Evolutionary conservation across 2,797 vertebrate species (phyloP).

Genomic region (Pempheris klunzingeri): DNA sequence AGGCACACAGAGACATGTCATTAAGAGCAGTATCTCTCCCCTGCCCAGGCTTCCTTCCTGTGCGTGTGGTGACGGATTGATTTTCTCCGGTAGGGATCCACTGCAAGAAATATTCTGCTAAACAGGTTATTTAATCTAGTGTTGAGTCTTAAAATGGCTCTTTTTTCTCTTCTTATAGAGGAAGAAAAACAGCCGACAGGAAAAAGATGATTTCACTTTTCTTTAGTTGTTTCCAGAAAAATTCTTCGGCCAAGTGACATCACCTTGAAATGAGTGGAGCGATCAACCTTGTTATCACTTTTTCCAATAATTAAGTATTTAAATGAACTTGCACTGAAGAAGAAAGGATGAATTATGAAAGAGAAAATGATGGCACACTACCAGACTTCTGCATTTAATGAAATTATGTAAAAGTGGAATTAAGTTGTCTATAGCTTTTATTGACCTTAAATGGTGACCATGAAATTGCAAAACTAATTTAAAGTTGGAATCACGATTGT

Average conservation of each 20-base stretch:
- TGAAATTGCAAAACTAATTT: conserved; percentile 19
- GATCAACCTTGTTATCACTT: conserved; percentile 38
- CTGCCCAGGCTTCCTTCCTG: conserved; percentile 82
- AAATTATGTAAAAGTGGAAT: conserved; percentile 29
- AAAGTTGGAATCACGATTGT: conserved; percentile 28
- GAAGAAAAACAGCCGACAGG: conserved; percentile 43
- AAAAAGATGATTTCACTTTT: conserved; percentile 61
- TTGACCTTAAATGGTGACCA: background rate
- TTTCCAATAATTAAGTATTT: conserved; percentile 47
- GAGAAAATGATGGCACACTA: conserved; percentile 17
- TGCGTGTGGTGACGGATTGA: conserved; percentile 83
- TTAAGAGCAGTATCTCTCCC: conserved; percentile 82
- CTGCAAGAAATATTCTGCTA: conserved; percentile 73
- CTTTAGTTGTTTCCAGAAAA: conserved; percentile 46
- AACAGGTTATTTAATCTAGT: conserved; percentile 69
- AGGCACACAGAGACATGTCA: conserved; percentile 83
- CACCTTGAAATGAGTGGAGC: conserved; percentile 45
- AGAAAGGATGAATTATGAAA: too few relatives aligned
- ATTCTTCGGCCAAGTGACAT: conserved; percentile 55
- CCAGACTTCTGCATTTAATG: conserved; percentile 26
- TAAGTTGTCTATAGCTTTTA: conserved; percentile 37
- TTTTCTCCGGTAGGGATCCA: conserved; percentile 78
- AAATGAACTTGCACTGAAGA: conserved; percentile 24
- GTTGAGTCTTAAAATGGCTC: conserved; percentile 28
- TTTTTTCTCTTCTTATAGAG: background rate